A percentile compares a stretch with the other conserved stretches of the same genome.
These are phyloP conservation scores for Cheiracanthium punctorium DNA, from an alignment of 2,888 invertebrate species.

Conservation along the genomic window DNA sequence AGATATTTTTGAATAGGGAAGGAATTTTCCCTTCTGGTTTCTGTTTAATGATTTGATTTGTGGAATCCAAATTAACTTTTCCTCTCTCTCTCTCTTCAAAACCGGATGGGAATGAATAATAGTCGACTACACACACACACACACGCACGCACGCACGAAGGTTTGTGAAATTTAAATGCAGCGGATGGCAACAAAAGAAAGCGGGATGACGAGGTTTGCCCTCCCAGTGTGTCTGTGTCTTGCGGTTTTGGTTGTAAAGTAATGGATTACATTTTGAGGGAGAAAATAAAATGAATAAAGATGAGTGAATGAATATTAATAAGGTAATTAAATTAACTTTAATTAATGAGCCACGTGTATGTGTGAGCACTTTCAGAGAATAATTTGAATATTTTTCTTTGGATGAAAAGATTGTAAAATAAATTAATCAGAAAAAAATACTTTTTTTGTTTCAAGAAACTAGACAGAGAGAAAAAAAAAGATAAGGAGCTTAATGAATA, in stretches of 20 bases:
- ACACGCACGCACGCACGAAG: no score
- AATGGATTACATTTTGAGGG: no score
- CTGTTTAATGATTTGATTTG: slow-evolving; percentile 13
- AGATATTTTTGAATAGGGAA: slow-evolving; percentile 13
- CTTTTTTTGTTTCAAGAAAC: no score
- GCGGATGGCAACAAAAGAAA: neutral
- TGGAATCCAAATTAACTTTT: slow-evolving; percentile 1
- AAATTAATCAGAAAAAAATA: no score
- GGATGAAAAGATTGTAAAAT: no score
- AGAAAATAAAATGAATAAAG: neutral
- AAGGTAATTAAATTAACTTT: neutral
- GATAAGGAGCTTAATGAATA: no score
- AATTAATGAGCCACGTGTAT: neutral
- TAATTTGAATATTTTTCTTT: no score
- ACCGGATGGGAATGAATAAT: neutral
- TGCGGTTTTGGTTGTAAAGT: neutral
- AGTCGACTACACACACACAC: neutral
- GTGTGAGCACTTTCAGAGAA: neutral
- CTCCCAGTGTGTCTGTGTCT: neutral
- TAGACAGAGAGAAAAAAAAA: no score
- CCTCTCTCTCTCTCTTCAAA: neutral
- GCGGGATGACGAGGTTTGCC: neutral
- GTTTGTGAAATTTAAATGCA: neutral
- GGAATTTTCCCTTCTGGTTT: neutral
- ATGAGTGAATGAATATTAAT: neutral